Evolutionary conservation across 2,888 invertebrate genomes (phyloP), one percentile per base, ranked within the genome.

Genomic region (Caenorhabditis macrosperma): DNA sequence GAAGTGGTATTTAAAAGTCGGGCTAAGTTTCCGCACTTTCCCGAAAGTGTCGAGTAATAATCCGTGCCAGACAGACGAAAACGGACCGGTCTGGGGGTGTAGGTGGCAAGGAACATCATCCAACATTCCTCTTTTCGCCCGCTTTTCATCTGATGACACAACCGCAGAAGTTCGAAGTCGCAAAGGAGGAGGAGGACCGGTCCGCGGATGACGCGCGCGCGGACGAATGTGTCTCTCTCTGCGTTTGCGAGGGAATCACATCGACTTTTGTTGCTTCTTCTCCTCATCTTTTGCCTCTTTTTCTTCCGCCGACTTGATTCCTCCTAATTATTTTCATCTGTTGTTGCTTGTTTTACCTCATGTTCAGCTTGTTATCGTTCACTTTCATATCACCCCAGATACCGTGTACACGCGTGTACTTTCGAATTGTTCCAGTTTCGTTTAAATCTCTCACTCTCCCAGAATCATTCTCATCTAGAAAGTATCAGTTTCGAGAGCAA

Each of bases 111-210:
- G 71, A 71, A 60, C 71, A 54, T 63, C n/a, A 57, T 38, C 17
- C 44, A 17, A 30, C 60, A 48, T 24, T 38, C 57, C 24, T 50
- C 44, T n/a, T 30, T 68, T 28, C 44, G n/a, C 33, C 35, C 5
- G 22, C 6, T 48, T 54, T 46, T 54, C 61, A 46, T 55, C 63
- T 57, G 72, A 64, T 74, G 72, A 74, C 64, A 74, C 63, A 64
- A 64, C 63, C 64, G 57, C 72, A 75, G 60, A 33, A 50, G 59
- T 66, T 66, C 52, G 41, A 60, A 66, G 41, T 44, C 30, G 48
- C 30, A 61, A 48, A n/a, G n/a, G n/a, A n/a, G n/a, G n/a, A n/a
- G 6, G 38, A 66, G 64, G 54, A 75, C 75, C 75, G 75, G 75
- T 75, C 66, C 50, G 33, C n/a, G 63, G 35, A 41, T 55, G 63